Percentiles rank a stretch among this genome's conserved stretches.
These are phyloP conservation scores for Pachliopta kotzebuea DNA, from an alignment of 2,888 invertebrate species.

Conservation along the genomic window DNA sequence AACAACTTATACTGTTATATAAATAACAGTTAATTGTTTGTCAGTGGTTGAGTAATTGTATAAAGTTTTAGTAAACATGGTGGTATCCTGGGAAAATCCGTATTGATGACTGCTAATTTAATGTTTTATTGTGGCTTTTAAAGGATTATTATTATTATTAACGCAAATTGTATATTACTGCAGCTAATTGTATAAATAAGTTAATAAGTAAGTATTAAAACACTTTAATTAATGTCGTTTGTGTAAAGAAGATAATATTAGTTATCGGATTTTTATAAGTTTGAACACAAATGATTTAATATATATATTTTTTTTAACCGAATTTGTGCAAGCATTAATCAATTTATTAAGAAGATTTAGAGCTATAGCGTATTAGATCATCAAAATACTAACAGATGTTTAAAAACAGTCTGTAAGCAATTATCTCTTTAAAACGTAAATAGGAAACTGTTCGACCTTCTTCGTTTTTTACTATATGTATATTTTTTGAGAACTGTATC, in stretches of 20 bases:
- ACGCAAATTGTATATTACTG: too few relatives aligned
- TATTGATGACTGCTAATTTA: neutral
- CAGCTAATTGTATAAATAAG: neutral
- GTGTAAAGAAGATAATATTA: too few relatives aligned
- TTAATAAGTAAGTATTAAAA: neutral
- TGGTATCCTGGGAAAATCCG: neutral
- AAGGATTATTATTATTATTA: neutral
- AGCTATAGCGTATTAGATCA: too few relatives aligned
- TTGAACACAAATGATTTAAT: too few relatives aligned
- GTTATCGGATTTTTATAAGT: too few relatives aligned
- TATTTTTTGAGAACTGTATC: neutral
- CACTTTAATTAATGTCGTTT: too few relatives aligned
- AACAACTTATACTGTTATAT: constrained; percentile 2
- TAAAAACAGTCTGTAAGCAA: constrained; percentile 12
- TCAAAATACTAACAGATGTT: too few relatives aligned
- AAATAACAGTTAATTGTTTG: constrained; percentile 4
- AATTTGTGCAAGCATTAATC: too few relatives aligned
- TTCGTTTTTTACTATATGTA: constrained; percentile 5
- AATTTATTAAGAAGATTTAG: too few relatives aligned
- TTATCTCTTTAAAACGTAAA: constrained; percentile 3
- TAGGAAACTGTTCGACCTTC: constrained; percentile 21
- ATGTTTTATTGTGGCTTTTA: neutral
- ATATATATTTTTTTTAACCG: too few relatives aligned
- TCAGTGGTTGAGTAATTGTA: neutral
- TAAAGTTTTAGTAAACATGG: constrained; percentile 3